Conservation (phyloP, 2,113 vertebrate genomes). For the Scopus umbretta region DNA sequence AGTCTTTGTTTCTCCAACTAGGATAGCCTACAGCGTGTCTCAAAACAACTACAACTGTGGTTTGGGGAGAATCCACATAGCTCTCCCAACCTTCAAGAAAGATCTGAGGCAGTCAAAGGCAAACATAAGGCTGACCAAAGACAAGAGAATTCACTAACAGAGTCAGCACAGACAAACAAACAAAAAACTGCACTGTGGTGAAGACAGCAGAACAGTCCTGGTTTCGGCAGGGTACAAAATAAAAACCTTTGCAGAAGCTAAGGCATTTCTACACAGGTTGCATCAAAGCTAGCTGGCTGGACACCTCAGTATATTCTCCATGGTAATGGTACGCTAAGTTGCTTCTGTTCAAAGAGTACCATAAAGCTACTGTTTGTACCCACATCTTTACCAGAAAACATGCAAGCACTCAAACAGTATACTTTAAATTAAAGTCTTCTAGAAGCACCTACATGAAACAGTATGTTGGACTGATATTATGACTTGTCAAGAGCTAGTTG, state of each 20-base stretch:
- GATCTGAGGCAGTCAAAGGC: neutral
- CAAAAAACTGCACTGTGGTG: neutral
- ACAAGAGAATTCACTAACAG: neutral
- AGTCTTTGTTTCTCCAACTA: neutral
- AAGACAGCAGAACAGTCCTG: neutral
- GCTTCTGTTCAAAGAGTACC: neutral
- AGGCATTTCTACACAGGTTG: neutral
- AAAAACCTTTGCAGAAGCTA: neutral
- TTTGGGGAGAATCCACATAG: neutral
- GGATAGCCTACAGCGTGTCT: neutral
- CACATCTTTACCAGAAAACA: neutral
- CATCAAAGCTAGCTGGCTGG: neutral
- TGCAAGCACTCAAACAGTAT: neutral
- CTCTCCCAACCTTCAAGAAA: neutral
- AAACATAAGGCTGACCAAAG: neutral
- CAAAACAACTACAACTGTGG: neutral
- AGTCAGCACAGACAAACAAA: slow-evolving; percentile 3
- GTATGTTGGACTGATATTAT: too few relatives aligned
- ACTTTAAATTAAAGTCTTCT: too few relatives aligned
- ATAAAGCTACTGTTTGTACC: neutral
- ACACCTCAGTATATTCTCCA: neutral
- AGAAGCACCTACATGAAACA: too few relatives aligned
- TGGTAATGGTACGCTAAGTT: neutral
- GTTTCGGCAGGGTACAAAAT: neutral
- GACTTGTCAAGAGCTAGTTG: too few relatives aligned